Conservation (phyloP, 2,113 vertebrate genomes). For the Malurus alboscapulatus region DNA sequence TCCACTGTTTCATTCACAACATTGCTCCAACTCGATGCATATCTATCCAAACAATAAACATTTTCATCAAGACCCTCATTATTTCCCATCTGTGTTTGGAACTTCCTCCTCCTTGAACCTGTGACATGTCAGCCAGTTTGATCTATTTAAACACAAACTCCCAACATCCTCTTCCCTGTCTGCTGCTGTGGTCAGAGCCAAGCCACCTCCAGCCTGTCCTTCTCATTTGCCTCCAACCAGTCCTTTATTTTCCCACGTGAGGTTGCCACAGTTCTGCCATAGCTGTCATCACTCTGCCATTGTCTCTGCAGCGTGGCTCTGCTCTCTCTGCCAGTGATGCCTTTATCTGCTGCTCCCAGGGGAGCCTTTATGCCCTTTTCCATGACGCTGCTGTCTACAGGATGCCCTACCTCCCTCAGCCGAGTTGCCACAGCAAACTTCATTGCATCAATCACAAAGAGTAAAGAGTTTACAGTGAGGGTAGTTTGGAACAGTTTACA, state of each 20-base stretch:
- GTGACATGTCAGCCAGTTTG: neutral
- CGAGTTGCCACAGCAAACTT: rapidly evolving
- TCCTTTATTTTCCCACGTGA: neutral
- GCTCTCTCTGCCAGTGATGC: neutral
- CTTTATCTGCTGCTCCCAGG: neutral
- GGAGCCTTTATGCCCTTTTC: neutral
- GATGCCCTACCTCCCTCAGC: neutral
- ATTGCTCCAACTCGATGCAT: neutral
- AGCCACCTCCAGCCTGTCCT: neutral
- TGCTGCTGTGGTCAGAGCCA: neutral
- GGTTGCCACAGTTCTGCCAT: neutral
- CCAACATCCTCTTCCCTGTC: neutral
- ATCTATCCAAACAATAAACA: neutral
- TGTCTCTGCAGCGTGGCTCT: neutral
- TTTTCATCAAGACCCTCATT: neutral
- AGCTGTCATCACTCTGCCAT: neutral
- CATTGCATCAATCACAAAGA: neutral
- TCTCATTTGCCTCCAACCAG: neutral
- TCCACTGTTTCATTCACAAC: neutral
- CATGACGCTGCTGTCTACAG: neutral
- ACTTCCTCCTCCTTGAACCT: conserved; percentile 12
- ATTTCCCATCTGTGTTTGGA: neutral
- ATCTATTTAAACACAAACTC: neutral
- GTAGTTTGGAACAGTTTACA: neutral
- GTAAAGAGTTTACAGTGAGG: neutral